Evolutionary conservation across 2,113 vertebrate genomes (phyloP), one percentile per base, ranked within the genome.

Genomic region (Picathartes gymnocephalus): DNA sequence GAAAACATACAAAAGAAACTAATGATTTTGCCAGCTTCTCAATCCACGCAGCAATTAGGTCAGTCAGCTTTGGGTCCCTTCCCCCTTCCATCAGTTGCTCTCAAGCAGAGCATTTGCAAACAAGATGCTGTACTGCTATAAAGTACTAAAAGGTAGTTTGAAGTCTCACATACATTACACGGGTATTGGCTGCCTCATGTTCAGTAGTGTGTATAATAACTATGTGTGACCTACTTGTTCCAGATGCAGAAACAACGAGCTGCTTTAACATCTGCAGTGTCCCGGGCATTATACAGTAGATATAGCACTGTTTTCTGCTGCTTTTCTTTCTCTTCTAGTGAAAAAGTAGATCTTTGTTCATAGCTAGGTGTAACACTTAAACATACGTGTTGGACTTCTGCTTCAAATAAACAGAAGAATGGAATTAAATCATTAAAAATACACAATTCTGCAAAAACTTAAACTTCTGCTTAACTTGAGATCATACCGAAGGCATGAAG

Each of bases 121-220:
- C 62, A 95, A 93, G 57, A 93, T n/a, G 77, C 91, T 94, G 68
- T 71, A 45, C 51, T 92, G 61, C 72, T 60, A 18, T 53, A 5
- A 90, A 78, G 86, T 91, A 88, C 91, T 94, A 79, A 93, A 87
- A 95, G 88, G 92, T 93, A 44, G 69, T 80, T 84, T 92, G 94
- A 93, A 95, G 90, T 92, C 87, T 88, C 82, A 81, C 78, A 72
- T 93, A 90, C 82, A 81, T 92, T 86, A 86, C 81, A 81, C 1
- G n/a, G 70, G 61, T 95, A 88, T 81, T 96, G 91, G 76, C 95
- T 93, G 76, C 86, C 79, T 68, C 37, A 2, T 92, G 92, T 94
- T 97, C 87, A 97, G 84, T 76, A 73, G 60, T n/a, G 94, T 96
- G 90, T 92, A 69, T 92, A 95, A 81, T 91, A 91, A 96, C 89